Percentiles rank a stretch among this genome's conserved stretches.
Conservation (phyloP, 2,888 invertebrate species). For the Patella ulyssiponensis region DNA sequence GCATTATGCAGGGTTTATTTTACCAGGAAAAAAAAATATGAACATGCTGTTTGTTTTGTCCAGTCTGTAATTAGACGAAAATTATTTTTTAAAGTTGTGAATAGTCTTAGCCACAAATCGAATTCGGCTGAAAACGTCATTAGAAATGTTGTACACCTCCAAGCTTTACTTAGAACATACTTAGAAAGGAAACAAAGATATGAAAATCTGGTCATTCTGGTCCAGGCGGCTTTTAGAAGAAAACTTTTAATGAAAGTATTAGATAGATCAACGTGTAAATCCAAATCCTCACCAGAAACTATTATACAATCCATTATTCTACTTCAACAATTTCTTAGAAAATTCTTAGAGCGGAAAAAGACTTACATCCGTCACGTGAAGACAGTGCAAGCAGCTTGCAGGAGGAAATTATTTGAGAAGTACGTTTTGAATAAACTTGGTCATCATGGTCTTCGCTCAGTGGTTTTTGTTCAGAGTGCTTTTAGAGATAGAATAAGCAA, state of each 20-base stretch:
- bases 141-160: not conserved
- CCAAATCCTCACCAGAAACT: not conserved
- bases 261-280: not conserved
- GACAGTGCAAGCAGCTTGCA: not conserved
- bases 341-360: not conserved
- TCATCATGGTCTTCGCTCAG: no score
- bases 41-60: not conserved
- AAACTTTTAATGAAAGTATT: not conserved
- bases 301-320: not conserved
- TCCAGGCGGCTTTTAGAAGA: not conserved
- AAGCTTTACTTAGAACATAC: not conserved
- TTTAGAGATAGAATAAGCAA: not conserved
- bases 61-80: not conserved
- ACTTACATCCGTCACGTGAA: not conserved
- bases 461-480: no score
- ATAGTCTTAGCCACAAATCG: not conserved
- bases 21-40: not conserved
- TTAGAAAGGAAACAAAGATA: not conserved
- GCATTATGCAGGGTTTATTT: not conserved
- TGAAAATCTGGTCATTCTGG: not conserved
- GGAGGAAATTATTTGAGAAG: not conserved
- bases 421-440: no score
- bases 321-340: not conserved
- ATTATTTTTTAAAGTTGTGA: not conserved
- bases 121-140: not conserved